Base-by-base conservation (phyloP, 2,888 invertebrate species). In the Sesia bembeciformis region DNA sequence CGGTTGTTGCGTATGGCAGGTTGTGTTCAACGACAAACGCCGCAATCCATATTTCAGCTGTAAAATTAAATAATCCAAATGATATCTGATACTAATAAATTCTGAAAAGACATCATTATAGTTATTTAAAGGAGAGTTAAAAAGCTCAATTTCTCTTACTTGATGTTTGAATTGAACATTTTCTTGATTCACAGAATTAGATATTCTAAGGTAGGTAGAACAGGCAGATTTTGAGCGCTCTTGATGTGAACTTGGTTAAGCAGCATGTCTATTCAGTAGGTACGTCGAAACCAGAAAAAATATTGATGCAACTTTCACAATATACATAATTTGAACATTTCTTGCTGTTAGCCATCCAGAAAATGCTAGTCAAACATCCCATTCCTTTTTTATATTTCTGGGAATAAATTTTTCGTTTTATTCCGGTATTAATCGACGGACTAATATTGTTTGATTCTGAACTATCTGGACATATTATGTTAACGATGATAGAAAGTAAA, bases 101-200 rank as follows among this genome's bases (percentile, higher is more conserved):
- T 6, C 4, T n/a, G 4, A n/a, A 49, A 3, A 49, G 49, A 2
- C 6, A 6, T n/a, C n/a, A 8, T 7, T 49, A 8, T 49, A 8
- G 7, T 42, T 42, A 7, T 42, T 6, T 42, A 49, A 23, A 49
- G 1, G 23, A 49, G 4, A 6, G 7, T 4, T n/a, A 7, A 49
- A 49, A 49, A 8, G 3, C 4, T 49, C 40, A 52, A 8, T 41
- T 52, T 52, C 52, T 52, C 52, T 52, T 41, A 52, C 52, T 52
- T 52, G 52, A 41, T 52, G 52, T 41, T 52, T 52, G 41, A 52
- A 52, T 52, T 52, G 52, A 4, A 52, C 41, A 4, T 41, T 8
- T 52, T 41, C 23, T 41, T 7, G 41, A 5, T 4, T 41, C 52
- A 52, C 41, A 51, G 40, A 51, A 51, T 40, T 40, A 51, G 51